These are phyloP conservation scores for Merluccius polli DNA, from an alignment of 2,797 vertebrate genomes.

Conservation along the genomic window DNA sequence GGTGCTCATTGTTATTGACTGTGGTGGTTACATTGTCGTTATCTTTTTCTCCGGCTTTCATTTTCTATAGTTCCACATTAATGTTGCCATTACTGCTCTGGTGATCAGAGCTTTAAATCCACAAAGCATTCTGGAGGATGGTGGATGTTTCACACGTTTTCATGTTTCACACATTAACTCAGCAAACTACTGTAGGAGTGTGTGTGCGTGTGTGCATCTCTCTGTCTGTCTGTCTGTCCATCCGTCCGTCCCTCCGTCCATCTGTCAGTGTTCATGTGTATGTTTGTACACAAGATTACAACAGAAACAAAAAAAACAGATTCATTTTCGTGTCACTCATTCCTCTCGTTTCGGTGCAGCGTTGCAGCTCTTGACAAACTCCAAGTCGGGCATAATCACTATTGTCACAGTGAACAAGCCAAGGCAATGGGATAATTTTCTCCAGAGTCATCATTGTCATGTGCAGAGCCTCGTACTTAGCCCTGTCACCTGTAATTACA, in stretches of 20 bases:
- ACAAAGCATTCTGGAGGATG: too few relatives aligned
- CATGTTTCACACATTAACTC: background rate
- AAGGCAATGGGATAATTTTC: constrained; percentile 60
- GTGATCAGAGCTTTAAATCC: too few relatives aligned
- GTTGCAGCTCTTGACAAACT: constrained; percentile 32
- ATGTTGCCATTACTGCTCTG: too few relatives aligned
- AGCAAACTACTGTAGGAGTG: too few relatives aligned
- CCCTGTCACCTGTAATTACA: constrained; percentile 72
- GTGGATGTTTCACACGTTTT: too few relatives aligned
- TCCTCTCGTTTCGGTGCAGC: background rate
- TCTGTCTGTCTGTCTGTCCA: background rate
- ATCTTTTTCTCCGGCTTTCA: too few relatives aligned
- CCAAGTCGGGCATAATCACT: constrained; percentile 60
- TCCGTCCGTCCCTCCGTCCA: too few relatives aligned
- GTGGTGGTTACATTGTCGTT: too few relatives aligned
- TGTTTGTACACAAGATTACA: background rate
- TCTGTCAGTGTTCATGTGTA: background rate
- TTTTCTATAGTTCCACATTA: too few relatives aligned
- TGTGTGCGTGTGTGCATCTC: background rate
- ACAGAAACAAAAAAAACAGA: background rate
- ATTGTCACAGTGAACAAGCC: constrained; percentile 54
- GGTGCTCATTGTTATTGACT: background rate
- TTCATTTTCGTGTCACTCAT: background rate
- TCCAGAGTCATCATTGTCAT: constrained; percentile 59
- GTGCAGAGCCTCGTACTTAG: constrained; percentile 64